Base-by-base conservation (phyloP, 1,140 invertebrate genomes). In the Spodoptera frugiperda region DNA sequence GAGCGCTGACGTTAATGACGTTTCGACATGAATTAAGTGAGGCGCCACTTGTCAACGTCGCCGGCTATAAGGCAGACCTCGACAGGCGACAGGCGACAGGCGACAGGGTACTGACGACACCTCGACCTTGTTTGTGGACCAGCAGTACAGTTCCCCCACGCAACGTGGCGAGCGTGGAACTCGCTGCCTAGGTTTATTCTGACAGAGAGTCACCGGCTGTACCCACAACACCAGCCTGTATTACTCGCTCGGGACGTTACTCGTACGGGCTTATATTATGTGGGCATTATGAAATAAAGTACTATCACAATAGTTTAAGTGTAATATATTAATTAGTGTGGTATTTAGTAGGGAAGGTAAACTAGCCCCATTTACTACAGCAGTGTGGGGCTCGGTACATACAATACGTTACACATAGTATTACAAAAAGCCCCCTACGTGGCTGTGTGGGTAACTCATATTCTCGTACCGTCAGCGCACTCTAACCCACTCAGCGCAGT, bases 1-100 rank as follows among this genome's bases (percentile, higher is more conserved):
- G 65, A n/a, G 25, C 67, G 67, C 67, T 70, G 46, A 44, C 68
- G 51, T 15, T 71, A 71, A 71, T 71, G 68, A 71, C 33, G 33
- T 46, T 55, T 71, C 17, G 15, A 39, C 68, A 57, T 44, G 51
- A 44, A 71, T 71, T 71, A 71, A 51, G 68, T 15, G 48, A 25
- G 48, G 67, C 67, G 53, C 51, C 33, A 55, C 68, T 71, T 55
- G 68, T 71, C 53, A 55, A 39, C 53, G 68, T 55, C 68, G 21
- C 39, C n/a, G 30, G 30, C 19, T 70, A 17, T 67, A 25, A n/a
- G 19, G 33, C 30, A 21, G 48, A 6, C 67, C 39, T 8, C 30
- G 57, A 39, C 57, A 17, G 25, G 15, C 10, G 54, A 9, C 19
- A 25, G 9, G 33, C 33, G 33, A 30, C 54, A 12, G 54, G 17